Percentiles rank a stretch among this genome's conserved stretches.
phyloP scores from a whole-genome alignment of 2,888 invertebrate species.

The Poecilus cupreus region DNA sequence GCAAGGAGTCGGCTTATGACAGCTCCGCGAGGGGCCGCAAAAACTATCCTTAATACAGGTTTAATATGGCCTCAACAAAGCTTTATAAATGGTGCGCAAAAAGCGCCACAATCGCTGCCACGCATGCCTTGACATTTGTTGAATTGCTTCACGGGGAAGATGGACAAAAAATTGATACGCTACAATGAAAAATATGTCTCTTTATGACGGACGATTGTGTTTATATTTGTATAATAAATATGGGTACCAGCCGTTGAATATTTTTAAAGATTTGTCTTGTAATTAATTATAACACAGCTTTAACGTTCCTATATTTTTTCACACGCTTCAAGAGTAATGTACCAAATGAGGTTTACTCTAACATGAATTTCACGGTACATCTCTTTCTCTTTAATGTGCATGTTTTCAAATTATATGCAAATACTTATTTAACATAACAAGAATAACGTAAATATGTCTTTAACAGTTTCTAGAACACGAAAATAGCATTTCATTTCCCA shows the following conservation, averaged over 20 bases:
- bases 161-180: constrained; percentile 29
- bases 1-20: constrained; percentile 60
- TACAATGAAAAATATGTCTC: constrained; percentile 13
- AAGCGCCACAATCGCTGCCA: constrained; percentile 24
- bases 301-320: too few relatives aligned
- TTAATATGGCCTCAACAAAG: constrained; percentile 61
- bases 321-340: neutral
- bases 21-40: constrained; percentile 48
- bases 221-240: constrained; percentile 3
- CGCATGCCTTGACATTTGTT: constrained; percentile 16
- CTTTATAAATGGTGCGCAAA: constrained; percentile 53
- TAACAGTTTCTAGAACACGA: too few relatives aligned
- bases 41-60: constrained; percentile 62
- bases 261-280: neutral
- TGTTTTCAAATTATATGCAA: neutral
- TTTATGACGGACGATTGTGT: constrained; percentile 18
- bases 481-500: too few relatives aligned
- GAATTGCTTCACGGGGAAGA: constrained; percentile 16
- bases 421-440: neutral
- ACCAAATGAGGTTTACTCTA: neutral
- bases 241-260: constrained; percentile 1
- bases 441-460: too few relatives aligned
- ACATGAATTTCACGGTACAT: neutral
- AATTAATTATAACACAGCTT: constrained; percentile 15
- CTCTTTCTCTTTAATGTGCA: neutral